phyloP scores from a whole-genome alignment of 2,797 vertebrate genomes.

The Setipinna tenuifilis region DNA sequence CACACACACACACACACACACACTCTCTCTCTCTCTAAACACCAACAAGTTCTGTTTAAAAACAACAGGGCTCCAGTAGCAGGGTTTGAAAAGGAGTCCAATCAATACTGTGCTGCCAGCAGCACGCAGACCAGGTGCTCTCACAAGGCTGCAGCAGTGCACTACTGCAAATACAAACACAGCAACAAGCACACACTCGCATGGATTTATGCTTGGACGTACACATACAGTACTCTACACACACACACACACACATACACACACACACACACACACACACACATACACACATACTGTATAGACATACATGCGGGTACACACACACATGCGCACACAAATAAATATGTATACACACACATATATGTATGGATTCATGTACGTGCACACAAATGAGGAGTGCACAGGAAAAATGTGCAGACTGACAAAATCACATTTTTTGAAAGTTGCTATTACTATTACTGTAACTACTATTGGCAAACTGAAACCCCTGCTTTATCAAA shows the following conservation, averaged over 20 bases:
- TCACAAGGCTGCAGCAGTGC: constrained; percentile 7
- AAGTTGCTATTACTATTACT: too few species aligned
- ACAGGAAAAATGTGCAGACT: too few species aligned
- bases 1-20: constrained; percentile 10
- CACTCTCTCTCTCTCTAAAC: constrained; percentile 1
- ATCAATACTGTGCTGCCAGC: constrained; percentile 23
- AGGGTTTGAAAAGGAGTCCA: not conserved
- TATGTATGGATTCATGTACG: too few species aligned
- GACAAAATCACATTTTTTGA: too few species aligned
- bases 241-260: not conserved
- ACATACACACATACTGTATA: constrained; percentile 1
- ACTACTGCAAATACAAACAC: not conserved
- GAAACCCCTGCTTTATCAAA: too few species aligned
- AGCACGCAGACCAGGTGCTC: constrained; percentile 14
- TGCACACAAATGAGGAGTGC: too few species aligned
- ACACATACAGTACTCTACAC: too few species aligned
- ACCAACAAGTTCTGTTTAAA: constrained; percentile 24
- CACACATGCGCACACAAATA: too few species aligned
- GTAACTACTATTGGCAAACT: too few species aligned
- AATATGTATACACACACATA: too few species aligned
- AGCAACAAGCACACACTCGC: not conserved
- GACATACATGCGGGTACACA: too few species aligned
- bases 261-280: constrained; percentile 2
- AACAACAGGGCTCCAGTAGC: constrained; percentile 15
- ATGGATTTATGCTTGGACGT: not conserved